Percentiles rank a stretch among this genome's conserved stretches.
Evolutionary conservation across 2,113 vertebrate species (phyloP).

Genomic region (Urocolius indicus): DNA sequence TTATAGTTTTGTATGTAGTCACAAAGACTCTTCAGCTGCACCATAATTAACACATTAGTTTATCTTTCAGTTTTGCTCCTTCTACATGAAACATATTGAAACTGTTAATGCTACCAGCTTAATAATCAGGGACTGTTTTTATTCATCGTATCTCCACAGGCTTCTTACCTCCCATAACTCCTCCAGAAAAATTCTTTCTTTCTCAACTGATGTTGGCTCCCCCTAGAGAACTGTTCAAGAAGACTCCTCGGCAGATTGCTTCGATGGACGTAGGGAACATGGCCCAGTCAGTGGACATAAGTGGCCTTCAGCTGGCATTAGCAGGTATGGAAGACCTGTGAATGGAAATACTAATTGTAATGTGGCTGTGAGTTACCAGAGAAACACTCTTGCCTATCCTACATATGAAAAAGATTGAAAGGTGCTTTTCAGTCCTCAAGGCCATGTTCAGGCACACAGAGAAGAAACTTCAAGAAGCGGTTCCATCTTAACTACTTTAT

Average conservation of each 20-base stretch:
- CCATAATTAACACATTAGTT: neutral
- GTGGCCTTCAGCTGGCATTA: conserved; percentile 93
- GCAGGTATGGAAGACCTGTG: conserved; percentile 79
- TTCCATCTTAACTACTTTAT: neutral
- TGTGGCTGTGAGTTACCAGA: neutral
- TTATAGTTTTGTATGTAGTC: neutral
- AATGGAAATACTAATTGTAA: neutral
- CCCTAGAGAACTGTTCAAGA: conserved; percentile 96
- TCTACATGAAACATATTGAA: rapidly evolving
- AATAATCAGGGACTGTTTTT: neutral
- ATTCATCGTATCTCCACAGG: conserved; percentile 75
- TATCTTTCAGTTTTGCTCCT: neutral
- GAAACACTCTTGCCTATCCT: neutral
- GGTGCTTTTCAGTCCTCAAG: neutral
- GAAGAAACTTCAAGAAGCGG: neutral
- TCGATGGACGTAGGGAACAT: conserved; percentile 91
- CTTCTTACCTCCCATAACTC: conserved; percentile 95
- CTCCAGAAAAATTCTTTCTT: conserved; percentile 97
- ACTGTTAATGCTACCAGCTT: neutral
- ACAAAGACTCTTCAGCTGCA: neutral
- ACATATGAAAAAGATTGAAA: neutral
- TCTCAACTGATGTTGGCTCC: conserved; percentile 98
- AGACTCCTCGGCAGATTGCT: conserved; percentile 95
- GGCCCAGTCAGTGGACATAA: conserved; percentile 94
- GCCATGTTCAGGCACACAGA: neutral